A percentile compares a stretch with the other conserved stretches of the same genome.
Evolutionary conservation across 53 echinoderm and acorn worm species (phyloP).

Genomic region (Holothuria leucospilota): DNA sequence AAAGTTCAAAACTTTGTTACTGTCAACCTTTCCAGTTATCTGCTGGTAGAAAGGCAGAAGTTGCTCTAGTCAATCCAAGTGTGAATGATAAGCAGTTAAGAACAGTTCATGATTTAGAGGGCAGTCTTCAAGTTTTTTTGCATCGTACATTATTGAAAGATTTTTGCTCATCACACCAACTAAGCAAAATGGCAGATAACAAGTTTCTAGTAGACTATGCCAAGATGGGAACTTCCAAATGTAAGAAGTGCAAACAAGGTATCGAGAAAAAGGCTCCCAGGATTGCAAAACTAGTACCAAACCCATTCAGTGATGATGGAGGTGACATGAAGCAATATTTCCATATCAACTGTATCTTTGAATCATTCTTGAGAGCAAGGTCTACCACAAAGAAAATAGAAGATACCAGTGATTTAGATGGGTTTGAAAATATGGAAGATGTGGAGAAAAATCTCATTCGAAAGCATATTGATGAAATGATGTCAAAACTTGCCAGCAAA

Average conservation of each 20-base stretch:
- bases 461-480: conserved; percentile 76
- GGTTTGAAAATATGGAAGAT: conserved; percentile 89
- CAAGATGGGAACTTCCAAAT: conserved; percentile 91
- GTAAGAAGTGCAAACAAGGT: conserved; percentile 94
- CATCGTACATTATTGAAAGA: no score
- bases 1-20: no score
- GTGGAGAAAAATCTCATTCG: conserved; percentile 72
- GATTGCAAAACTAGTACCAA: conserved; percentile 87
- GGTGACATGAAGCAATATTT: conserved; percentile 95
- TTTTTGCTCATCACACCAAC: no score
- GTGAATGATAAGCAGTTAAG: no score
- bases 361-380: conserved; percentile 79
- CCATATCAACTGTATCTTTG: conserved; percentile 91
- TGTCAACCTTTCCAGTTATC: no score
- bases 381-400: conserved; percentile 97
- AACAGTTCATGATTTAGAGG: no score
- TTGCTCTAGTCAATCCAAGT: no score
- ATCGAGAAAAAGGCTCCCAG: conserved; percentile 91
- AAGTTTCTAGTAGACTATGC: conserved; percentile 89
- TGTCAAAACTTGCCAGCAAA: conserved; percentile 34
- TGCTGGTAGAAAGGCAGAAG: no score
- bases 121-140: no score
- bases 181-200: conserved; percentile 77
- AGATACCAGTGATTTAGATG: conserved; percentile 84
- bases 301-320: conserved; percentile 94